Evolutionary conservation across 2,113 vertebrate species (phyloP).

Genomic region (Dromas ardeola): DNA sequence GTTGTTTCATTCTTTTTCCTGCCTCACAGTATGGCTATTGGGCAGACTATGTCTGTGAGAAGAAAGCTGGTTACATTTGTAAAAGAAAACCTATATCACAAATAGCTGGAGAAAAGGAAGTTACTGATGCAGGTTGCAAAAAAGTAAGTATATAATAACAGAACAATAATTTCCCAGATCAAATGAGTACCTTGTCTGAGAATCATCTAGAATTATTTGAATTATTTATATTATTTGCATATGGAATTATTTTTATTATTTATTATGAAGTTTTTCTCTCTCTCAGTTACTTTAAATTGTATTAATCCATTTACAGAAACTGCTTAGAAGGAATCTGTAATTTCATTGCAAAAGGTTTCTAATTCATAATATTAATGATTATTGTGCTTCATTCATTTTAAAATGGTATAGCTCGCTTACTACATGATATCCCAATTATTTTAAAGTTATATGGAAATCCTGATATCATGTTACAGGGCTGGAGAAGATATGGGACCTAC

Average conservation of each 20-base stretch:
- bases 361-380: background rate
- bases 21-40: constrained; percentile 23
- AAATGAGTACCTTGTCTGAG: background rate
- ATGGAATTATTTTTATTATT: background rate
- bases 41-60: constrained; percentile 19
- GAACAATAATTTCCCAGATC: rapidly evolving
- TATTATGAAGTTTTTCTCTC: background rate
- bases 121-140: background rate
- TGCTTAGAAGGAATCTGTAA: background rate
- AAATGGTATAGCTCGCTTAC: background rate
- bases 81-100: background rate
- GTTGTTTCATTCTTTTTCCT: background rate
- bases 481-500: constrained; percentile 77
- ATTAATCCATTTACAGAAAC: background rate
- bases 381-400: background rate
- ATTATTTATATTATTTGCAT: background rate
- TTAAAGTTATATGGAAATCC: background rate
- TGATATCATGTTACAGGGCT: constrained; percentile 76
- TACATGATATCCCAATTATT: background rate
- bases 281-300: background rate
- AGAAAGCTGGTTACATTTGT: constrained; percentile 43
- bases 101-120: background rate
- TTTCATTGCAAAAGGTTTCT: background rate
- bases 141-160: background rate
- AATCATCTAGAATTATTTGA: background rate